Conservation (phyloP, 2,113 vertebrate genomes). For the Paradoxurus hermaphroditus region DNA sequence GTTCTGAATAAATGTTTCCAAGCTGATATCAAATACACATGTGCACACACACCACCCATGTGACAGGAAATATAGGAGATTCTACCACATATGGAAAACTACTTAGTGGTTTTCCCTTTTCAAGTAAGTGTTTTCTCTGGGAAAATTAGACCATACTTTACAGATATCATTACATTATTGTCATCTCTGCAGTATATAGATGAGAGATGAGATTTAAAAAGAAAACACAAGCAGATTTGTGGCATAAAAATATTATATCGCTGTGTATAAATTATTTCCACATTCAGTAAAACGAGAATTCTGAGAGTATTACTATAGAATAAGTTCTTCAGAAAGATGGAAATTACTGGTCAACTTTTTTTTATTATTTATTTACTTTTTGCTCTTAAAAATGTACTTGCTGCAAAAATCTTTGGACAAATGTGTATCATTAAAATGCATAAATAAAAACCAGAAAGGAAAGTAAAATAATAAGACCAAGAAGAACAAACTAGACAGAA, state of each 20-base stretch:
- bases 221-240: constrained; percentile 54
- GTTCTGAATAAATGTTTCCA: constrained; percentile 22
- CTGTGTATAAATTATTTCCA: constrained; percentile 58
- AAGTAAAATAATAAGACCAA: constrained; percentile 57
- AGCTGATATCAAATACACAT: background rate
- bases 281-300: constrained; percentile 52
- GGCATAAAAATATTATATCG: constrained; percentile 16
- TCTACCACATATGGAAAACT: constrained; percentile 39
- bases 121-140: constrained; percentile 43
- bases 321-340: constrained; percentile 34
- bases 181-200: constrained; percentile 53
- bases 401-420: constrained; percentile 65
- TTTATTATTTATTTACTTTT: constrained; percentile 13
- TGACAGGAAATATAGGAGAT: constrained; percentile 25
- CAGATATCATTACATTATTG: constrained; percentile 70
- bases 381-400: constrained; percentile 57
- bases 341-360: constrained; percentile 25
- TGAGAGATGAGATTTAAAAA: constrained; percentile 71
- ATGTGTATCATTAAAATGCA: constrained; percentile 61
- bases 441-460: constrained; percentile 60
- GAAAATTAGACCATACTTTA: constrained; percentile 69
- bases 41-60: background rate
- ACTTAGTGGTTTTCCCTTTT: background rate
- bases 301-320: constrained; percentile 34
- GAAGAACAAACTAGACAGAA: constrained; percentile 40